phyloP scores from a whole-genome alignment of 2,888 invertebrate species.

The Cynaeus angustus region DNA sequence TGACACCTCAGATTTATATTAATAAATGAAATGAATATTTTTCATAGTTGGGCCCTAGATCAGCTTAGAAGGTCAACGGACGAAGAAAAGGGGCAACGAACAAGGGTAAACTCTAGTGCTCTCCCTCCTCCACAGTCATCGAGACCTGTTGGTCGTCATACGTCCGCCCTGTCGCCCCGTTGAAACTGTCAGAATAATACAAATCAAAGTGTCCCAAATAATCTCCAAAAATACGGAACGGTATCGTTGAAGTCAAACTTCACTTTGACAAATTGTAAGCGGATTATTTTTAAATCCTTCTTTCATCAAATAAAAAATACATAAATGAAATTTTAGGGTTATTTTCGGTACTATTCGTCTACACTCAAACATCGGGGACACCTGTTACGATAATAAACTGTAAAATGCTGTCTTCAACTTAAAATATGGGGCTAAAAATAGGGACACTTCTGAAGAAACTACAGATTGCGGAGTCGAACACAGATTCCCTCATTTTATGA shows the following conservation, averaged over 20 bases:
- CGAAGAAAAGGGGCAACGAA: slow-evolving; percentile 61
- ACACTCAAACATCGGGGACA: background rate
- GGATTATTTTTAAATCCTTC: background rate
- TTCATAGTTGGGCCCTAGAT: slow-evolving; percentile 56
- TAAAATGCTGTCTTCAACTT: slow-evolving; percentile 9
- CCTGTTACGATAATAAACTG: slow-evolving; percentile 11
- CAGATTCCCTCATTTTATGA: too few relatives aligned
- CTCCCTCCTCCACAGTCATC: slow-evolving; percentile 55
- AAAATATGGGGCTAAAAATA: slow-evolving; percentile 10
- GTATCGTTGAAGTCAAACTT: slow-evolving; percentile 17
- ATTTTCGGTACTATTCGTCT: slow-evolving; percentile 9
- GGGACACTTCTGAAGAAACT: background rate
- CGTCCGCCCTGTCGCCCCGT: slow-evolving; percentile 53
- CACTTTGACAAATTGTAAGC: slow-evolving; percentile 3
- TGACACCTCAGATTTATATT: slow-evolving; percentile 33
- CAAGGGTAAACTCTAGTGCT: slow-evolving; percentile 58
- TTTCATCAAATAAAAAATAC: slow-evolving; percentile 13
- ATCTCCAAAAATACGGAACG: slow-evolving; percentile 6
- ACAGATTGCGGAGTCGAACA: background rate
- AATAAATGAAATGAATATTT: slow-evolving; percentile 39
- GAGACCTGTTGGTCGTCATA: slow-evolving; percentile 57
- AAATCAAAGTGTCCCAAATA: slow-evolving; percentile 13
- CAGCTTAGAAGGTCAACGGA: slow-evolving; percentile 62
- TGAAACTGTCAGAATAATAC: slow-evolving; percentile 34
- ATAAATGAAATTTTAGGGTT: slow-evolving; percentile 4